These are phyloP conservation scores for Urocitellus parryii DNA, from an alignment of 2,113 vertebrate genomes.

Conservation along the genomic window DNA sequence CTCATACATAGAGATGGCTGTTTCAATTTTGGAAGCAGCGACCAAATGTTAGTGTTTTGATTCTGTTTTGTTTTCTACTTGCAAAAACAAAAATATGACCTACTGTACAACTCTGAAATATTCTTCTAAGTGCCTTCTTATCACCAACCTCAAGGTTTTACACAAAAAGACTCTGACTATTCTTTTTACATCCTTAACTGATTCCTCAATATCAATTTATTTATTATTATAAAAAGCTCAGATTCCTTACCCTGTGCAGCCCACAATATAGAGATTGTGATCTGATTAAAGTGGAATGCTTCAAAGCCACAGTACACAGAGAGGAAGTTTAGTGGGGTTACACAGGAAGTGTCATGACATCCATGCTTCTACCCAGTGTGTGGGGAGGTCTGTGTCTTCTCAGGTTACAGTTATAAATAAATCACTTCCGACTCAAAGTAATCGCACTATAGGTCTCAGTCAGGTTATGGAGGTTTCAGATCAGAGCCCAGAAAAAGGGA, in stretches of 20 bases:
- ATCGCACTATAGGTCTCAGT: neutral
- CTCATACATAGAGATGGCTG: neutral
- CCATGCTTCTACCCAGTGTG: neutral
- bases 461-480: neutral
- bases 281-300: neutral
- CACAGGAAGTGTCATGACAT: slow-evolving; percentile 22
- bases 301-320: neutral
- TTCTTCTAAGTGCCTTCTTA: neutral
- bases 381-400: neutral
- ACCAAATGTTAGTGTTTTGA: neutral
- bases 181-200: slow-evolving; percentile 3
- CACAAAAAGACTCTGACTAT: neutral
- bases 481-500: neutral
- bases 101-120: neutral
- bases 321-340: neutral
- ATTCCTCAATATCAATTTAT: slow-evolving; percentile 12
- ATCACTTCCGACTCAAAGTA: neutral
- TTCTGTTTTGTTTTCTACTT: neutral
- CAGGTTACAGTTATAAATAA: neutral
- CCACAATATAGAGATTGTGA: neutral
- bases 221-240: slow-evolving; percentile 45
- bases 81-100: slow-evolving; percentile 9
- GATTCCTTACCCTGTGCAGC: slow-evolving; percentile 11
- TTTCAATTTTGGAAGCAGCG: neutral
- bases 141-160: neutral